These are phyloP conservation scores for Proterorhinus semilunaris DNA, from an alignment of 2,113 vertebrate genomes.

Conservation along the genomic window DNA sequence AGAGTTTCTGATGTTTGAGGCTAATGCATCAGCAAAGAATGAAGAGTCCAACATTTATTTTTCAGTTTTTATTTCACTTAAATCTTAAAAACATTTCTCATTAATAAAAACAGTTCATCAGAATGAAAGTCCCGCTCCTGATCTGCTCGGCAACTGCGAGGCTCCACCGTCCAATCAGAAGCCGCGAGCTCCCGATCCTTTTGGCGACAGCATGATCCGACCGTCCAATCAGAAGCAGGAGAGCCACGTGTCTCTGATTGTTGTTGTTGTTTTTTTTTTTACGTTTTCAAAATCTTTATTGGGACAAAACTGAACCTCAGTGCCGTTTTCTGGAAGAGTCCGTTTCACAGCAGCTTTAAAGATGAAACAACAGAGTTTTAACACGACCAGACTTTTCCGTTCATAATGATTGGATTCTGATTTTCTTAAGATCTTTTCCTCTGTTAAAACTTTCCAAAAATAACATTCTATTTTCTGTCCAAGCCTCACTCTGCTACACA, in stretches of 20 bases:
- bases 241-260: not conserved
- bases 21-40: too few species aligned
- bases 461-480: too few species aligned
- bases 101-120: not conserved
- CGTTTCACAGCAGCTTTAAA: conserved; percentile 1
- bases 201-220: not conserved
- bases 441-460: too few species aligned
- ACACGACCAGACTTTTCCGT: not conserved
- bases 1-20: too few species aligned
- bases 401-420: not conserved
- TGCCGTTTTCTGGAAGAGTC: not conserved
- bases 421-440: too few species aligned
- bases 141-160: too few species aligned
- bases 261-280: not conserved
- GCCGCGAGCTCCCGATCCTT: not conserved
- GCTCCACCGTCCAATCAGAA: not conserved
- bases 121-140: not conserved
- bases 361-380: not conserved
- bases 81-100: conserved; percentile 8
- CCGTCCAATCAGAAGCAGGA: conserved; percentile 13
- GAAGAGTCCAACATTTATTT: not conserved
- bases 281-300: not conserved
- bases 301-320: not conserved
- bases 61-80: conserved; percentile 2
- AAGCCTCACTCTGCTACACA: too few species aligned